Evolutionary conservation across 2,797 vertebrate species (phyloP).

Genomic region (Lacerta bilineata): DNA sequence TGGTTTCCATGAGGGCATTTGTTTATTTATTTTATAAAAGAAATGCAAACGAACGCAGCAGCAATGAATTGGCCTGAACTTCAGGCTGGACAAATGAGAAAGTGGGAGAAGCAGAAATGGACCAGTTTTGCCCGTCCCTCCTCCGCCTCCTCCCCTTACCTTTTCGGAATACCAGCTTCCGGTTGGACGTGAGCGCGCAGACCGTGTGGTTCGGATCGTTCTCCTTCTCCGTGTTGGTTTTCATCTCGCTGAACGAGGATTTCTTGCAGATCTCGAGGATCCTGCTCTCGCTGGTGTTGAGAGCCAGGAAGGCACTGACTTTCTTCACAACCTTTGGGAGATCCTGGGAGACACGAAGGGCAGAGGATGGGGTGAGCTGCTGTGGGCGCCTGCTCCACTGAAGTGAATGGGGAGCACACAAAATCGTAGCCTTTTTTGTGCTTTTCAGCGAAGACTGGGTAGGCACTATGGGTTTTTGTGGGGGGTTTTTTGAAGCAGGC

Average conservation of each 20-base stretch:
- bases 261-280: conserved; percentile 74
- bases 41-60: no score
- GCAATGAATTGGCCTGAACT: no score
- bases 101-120: no score
- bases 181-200: conserved; percentile 76
- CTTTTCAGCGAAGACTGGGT: background rate
- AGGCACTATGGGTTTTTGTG: background rate
- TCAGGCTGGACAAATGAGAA: no score
- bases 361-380: background rate
- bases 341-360: conserved; percentile 63
- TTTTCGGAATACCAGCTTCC: conserved; percentile 76
- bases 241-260: conserved; percentile 80
- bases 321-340: conserved; percentile 65
- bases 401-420: background rate
- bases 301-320: conserved; percentile 68
- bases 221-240: conserved; percentile 72
- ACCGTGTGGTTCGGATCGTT: conserved; percentile 72
- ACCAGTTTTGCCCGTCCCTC: background rate
- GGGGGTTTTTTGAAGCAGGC: background rate
- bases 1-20: no score
- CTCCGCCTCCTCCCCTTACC: conserved; percentile 50
- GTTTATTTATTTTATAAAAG: no score
- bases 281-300: conserved; percentile 60
- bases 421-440: background rate
- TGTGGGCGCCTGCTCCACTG: background rate